Base-by-base conservation (phyloP, 2,797 vertebrate genomes). In the Sebastes kiyomatsui region DNA sequence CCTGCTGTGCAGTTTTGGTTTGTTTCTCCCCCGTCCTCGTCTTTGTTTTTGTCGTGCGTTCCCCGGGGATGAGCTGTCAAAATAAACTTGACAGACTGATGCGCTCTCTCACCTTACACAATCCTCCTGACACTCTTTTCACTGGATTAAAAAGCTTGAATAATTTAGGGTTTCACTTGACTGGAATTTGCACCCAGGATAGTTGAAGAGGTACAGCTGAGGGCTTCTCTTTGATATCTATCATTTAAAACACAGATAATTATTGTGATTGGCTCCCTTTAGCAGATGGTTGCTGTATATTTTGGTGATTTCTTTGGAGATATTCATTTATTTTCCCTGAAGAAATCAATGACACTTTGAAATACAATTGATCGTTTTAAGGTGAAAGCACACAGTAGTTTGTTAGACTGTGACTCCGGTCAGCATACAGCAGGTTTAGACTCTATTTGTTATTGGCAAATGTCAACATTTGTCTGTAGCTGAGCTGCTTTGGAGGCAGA, bases 111-210 rank as follows among this genome's bases (percentile, higher is more conserved):
- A 68, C 76, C 46, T 71, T 38, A 18, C 42, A 32, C 64, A 64
- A 75, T 55, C 75, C 80, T 67, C 85, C 78, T 2, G 87, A 79
- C 22, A 4, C 61, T 59, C 6, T 22, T n/a, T n/a, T 54, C 27
- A 8, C 28, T 8, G 56, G 35, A 81, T 68, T 66, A 60, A 78
- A 76, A 67, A 82, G 65, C 80, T 65, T 23, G 4, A 73, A 66
- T 69, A 81, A 67, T 59, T 78, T 8, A 2, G 32, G 11, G 82
- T 81, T 71, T 81, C 67, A 65, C 74, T 86, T 77, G 52, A 72
- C 30, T 69, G 7, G 22, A 67, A 35, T 72, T n/a, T 59, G 33
- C 42, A 58, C 81, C 75, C 73, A 28, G 32, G 85, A 67, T 18
- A 72, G 42, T 60, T 75, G 20, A 38, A 46, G 59, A 76, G 2